Evolutionary conservation across 2,888 invertebrate genomes (phyloP).

Genomic region (Schrankia costaestrigalis): DNA sequence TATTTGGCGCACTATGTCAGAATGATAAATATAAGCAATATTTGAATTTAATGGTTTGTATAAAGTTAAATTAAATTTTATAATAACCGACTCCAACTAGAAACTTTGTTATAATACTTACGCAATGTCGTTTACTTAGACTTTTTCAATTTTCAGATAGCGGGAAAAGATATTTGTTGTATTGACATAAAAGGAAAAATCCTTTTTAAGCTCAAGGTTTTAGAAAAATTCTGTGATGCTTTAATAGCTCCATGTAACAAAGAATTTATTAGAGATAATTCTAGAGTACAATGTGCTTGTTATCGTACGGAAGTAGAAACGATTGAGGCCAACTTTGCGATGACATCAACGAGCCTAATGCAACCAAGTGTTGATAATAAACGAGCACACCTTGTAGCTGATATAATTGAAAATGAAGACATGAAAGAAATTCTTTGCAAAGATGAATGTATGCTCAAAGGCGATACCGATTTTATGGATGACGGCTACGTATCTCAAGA

Average conservation of each 20-base stretch:
- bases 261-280: conserved; percentile 26
- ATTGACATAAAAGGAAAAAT: conserved; percentile 71
- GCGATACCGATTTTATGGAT: conserved; percentile 35
- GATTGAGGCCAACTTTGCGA: conserved; percentile 48
- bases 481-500: conserved; percentile 36
- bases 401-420: conserved; percentile 68
- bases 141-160: conserved; percentile 42
- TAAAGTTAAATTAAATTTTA: not conserved
- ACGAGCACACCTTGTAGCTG: conserved; percentile 66
- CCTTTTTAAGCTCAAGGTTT: conserved; percentile 64
- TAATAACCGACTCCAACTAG: not conserved
- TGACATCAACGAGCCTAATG: conserved; percentile 45
- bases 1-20: conserved; percentile 63
- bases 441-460: conserved; percentile 36
- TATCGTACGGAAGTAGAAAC: conserved; percentile 50
- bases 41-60: conserved; percentile 58
- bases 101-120: not conserved
- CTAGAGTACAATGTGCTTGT: conserved; percentile 46
- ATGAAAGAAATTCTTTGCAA: conserved; percentile 66
- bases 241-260: conserved; percentile 65
- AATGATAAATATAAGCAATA: conserved; percentile 67
- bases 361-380: conserved; percentile 47
- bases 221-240: conserved; percentile 69
- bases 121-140: not conserved
- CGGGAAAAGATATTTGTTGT: conserved; percentile 59